phyloP scores from a whole-genome alignment of 2,113 vertebrate species.

The Danio rerio region DNA sequence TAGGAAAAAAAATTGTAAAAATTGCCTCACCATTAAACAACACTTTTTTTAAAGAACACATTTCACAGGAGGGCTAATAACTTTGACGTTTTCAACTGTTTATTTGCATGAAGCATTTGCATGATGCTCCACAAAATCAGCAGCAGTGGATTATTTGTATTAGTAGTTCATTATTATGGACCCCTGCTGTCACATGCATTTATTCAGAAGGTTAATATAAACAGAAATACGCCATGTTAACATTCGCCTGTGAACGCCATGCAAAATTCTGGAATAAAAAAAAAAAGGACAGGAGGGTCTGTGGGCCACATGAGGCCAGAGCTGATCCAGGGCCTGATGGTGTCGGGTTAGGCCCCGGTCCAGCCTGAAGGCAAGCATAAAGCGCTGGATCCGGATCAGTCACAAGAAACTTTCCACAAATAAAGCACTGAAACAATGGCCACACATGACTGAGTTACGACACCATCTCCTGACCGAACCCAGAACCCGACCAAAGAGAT shows the following conservation, averaged over 20 bases:
- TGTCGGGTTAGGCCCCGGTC: slow-evolving; percentile 46
- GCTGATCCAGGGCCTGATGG: not conserved
- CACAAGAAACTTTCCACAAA: slow-evolving; percentile 70
- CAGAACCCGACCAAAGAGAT: slow-evolving; percentile 49
- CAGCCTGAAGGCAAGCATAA: slow-evolving; percentile 13
- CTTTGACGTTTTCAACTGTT: too few species aligned
- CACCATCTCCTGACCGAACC: slow-evolving; percentile 45
- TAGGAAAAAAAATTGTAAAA: too few species aligned
- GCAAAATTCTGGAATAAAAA: not conserved
- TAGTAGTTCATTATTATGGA: not conserved
- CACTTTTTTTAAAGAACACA: too few species aligned
- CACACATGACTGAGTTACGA: slow-evolving; percentile 60
- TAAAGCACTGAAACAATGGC: slow-evolving; percentile 54
- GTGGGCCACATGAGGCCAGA: slow-evolving; percentile 40
- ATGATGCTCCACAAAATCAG: too few species aligned
- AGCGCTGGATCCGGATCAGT: slow-evolving; percentile 54
- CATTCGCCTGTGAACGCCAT: not conserved
- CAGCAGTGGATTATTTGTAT: too few species aligned
- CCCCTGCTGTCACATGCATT: not conserved
- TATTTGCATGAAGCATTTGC: too few species aligned
- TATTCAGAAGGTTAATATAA: not conserved
- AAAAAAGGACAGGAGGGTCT: slow-evolving; percentile 16
- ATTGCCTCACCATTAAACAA: too few species aligned
- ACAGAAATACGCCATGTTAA: not conserved
- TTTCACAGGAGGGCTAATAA: too few species aligned